Evolutionary conservation across 2,797 vertebrate genomes (phyloP), one percentile per base, ranked within the genome.

Genomic region (Enteromius afrohamiltoni): DNA sequence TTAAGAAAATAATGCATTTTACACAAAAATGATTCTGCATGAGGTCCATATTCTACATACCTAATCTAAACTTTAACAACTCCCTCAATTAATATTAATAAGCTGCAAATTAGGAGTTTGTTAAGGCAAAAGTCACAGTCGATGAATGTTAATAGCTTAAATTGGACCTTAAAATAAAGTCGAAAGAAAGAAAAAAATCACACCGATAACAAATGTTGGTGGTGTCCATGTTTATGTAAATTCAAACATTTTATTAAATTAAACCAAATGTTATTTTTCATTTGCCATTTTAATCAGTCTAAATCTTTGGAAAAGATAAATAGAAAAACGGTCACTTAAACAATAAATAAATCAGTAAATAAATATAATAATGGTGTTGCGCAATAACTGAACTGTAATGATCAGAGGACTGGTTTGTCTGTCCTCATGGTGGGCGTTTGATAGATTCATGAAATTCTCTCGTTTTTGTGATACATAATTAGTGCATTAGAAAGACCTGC

Each of bases 401-500:
- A 64, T 77, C 55, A 21, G 58, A 47, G 60, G 11, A 64, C 11
- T 64, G 37, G n/a, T 58, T 40, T 76, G 21, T 76, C 51, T 58
- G 31, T 47, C 75, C 55, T 77, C 42, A 65, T 34, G 16, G 60
- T 78, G 76, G 58, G 60, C 10, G 40, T 47, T 76, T 80, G 67
- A 71, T 71, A 58, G 68, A 62, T 62, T 82, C 62, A 51, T 65
- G 80, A 82, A 74, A 64, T 74, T 42, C 58, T 82, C 42, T 73
- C 31, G 67, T 55, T 81, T 47, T 49, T 71, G 79, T 81, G 21
- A 62, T 81, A 42, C 53, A 82, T 82, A 58, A 73, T 73, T 49
- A 82, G 58, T 75, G 31, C 17, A 67, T 68, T 47, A 51, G 60
- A 82, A 67, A 82, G 16, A 10, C 45, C 65, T 19, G 42, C 23